A percentile compares a stretch with the other conserved stretches of the same genome.
phyloP scores from a whole-genome alignment of 2,113 vertebrate genomes.

The Verasper variegatus region DNA sequence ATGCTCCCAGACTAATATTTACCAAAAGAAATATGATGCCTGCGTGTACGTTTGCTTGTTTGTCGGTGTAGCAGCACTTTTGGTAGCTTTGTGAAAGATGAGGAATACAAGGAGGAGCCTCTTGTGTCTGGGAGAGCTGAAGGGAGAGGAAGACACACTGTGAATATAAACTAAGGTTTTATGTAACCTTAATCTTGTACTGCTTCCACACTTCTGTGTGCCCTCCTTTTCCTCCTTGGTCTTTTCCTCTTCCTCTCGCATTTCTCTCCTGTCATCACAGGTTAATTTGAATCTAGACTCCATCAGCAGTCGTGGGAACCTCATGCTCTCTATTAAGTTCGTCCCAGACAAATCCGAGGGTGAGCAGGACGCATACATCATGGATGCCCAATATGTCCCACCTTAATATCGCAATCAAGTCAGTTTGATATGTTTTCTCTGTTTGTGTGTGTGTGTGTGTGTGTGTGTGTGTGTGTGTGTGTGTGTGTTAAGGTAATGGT shows the following conservation, averaged over 20 bases:
- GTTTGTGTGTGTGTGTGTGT: neutral
- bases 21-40: constrained; percentile 1
- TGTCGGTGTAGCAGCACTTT: constrained; percentile 35
- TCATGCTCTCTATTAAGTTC: constrained; percentile 90
- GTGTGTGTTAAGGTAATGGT: constrained; percentile 80
- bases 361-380: constrained; percentile 67
- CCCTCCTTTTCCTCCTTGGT: constrained; percentile 11
- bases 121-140: constrained; percentile 52
- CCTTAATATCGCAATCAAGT: neutral
- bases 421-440: neutral
- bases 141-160: constrained; percentile 63
- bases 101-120: constrained; percentile 33
- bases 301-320: constrained; percentile 84
- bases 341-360: constrained; percentile 86
- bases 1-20: constrained; percentile 35
- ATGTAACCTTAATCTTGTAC: constrained; percentile 65
- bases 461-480: constrained; percentile 24
- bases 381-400: neutral
- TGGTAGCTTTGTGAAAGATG: constrained; percentile 32
- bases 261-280: constrained; percentile 72
- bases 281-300: constrained; percentile 78
- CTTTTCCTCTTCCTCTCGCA: constrained; percentile 3
- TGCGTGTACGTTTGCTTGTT: constrained; percentile 25
- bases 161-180: constrained; percentile 77
- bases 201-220: constrained; percentile 30